These are phyloP conservation scores for Drosophila melanosoma DNA, from an alignment of 2,888 invertebrate genomes.

Conservation along the genomic window DNA sequence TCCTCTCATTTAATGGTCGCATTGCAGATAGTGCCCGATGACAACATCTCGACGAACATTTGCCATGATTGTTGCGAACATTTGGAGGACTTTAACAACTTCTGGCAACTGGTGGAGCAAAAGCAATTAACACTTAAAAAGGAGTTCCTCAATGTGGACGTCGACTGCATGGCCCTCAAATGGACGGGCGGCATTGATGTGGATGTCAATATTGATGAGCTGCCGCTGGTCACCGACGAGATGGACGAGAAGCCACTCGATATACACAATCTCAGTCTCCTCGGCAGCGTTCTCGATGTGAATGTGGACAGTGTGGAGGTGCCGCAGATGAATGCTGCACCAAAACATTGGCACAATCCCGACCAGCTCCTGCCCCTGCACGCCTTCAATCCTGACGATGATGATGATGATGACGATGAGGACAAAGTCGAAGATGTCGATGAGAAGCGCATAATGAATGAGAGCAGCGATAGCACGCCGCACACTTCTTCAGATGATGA, in stretches of 20 bases:
- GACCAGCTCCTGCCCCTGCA: slow-evolving; percentile 1
- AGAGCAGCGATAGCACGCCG: slow-evolving; percentile 5
- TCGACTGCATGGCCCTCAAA: slow-evolving; percentile 66
- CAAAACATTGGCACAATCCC: slow-evolving; percentile 1
- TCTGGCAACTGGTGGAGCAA: slow-evolving; percentile 71
- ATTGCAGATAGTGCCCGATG: slow-evolving; percentile 64
- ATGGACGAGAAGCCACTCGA: slow-evolving; percentile 73
- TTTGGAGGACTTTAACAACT: slow-evolving; percentile 70
- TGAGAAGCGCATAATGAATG: slow-evolving; percentile 50
- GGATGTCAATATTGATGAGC: slow-evolving; percentile 68
- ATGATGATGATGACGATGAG: background rate
- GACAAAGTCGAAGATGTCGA: slow-evolving; percentile 33
- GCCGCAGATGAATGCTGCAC: slow-evolving; percentile 10
- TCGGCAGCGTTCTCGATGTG: slow-evolving; percentile 68
- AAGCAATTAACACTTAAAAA: slow-evolving; percentile 70
- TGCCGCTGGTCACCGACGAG: slow-evolving; percentile 62
- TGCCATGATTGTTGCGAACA: slow-evolving; percentile 72
- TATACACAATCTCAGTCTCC: slow-evolving; percentile 65
- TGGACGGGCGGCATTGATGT: slow-evolving; percentile 62
- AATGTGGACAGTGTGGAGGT: slow-evolving; percentile 73
- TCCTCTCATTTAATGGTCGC: background rate
- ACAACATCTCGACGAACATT: slow-evolving; percentile 66
- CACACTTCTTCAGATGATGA: slow-evolving; percentile 35
- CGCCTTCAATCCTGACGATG: slow-evolving; percentile 2
- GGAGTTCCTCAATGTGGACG: slow-evolving; percentile 68